These are phyloP conservation scores for Agrochola lota DNA, from an alignment of 2,888 invertebrate species.

Conservation along the genomic window DNA sequence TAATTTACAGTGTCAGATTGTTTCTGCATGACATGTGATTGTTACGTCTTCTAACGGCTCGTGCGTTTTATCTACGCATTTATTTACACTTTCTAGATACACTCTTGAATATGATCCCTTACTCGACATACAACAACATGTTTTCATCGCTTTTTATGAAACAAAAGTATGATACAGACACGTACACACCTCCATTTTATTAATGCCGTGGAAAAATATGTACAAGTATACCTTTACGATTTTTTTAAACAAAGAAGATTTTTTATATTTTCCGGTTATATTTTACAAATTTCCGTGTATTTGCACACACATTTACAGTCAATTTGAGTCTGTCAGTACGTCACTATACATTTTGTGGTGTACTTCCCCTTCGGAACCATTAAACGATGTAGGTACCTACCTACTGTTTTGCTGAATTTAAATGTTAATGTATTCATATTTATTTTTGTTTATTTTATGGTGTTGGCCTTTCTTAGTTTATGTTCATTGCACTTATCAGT, in stretches of 20 bases:
- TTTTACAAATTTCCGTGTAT: constrained; percentile 25
- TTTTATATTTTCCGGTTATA: constrained; percentile 25
- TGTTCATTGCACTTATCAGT: background rate
- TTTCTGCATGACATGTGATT: background rate
- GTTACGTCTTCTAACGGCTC: background rate
- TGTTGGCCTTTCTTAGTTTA: background rate
- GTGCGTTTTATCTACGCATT: constrained; percentile 1
- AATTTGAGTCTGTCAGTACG: constrained; percentile 43
- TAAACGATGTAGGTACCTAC: constrained; percentile 1
- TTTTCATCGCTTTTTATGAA: background rate
- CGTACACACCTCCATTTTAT: constrained; percentile 7
- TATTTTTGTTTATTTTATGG: background rate
- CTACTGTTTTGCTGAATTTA: constrained; percentile 7
- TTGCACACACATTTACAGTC: constrained; percentile 29
- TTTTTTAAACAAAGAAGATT: background rate
- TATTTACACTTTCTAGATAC: constrained; percentile 21
- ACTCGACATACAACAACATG: background rate
- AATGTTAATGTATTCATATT: background rate
- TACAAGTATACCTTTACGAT: background rate
- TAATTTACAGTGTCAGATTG: background rate
- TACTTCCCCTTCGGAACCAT: background rate
- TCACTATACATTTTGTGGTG: constrained; percentile 14
- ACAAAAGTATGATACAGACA: background rate
- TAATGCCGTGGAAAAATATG: background rate
- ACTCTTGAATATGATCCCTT: background rate